phyloP scores from a whole-genome alignment of 2,888 invertebrate genomes.

The Heliconius cydno region DNA sequence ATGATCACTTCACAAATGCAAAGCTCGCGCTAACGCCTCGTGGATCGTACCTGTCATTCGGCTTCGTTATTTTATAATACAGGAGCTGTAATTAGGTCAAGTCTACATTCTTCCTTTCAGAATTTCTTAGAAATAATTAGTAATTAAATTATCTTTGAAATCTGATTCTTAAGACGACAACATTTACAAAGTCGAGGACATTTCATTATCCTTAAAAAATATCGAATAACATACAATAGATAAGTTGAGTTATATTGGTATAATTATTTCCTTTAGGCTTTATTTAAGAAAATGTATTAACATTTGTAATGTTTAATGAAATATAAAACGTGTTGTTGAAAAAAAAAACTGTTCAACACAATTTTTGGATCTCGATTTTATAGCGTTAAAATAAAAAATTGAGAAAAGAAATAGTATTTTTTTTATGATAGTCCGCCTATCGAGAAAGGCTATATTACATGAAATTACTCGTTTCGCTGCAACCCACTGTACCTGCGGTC shows the following conservation, averaged over 20 bases:
- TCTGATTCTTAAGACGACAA: conserved; percentile 1
- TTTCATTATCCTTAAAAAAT: not conserved
- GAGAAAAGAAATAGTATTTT: not conserved
- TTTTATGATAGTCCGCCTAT: not conserved
- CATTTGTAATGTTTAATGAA: not conserved
- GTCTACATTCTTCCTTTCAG: not conserved
- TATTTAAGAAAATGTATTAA: not conserved
- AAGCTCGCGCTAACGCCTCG: too few species aligned
- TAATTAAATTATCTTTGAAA: not conserved
- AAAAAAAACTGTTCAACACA: not conserved
- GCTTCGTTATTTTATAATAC: not conserved
- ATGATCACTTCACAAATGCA: too few species aligned
- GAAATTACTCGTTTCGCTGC: not conserved
- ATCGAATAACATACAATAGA: conserved; percentile 5
- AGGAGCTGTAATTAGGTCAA: not conserved
- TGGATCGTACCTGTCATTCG: too few species aligned
- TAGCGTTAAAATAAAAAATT: too few species aligned
- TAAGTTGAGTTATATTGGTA: not conserved
- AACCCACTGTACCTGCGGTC: not conserved
- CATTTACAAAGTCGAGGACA: not conserved
- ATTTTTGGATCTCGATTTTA: not conserved
- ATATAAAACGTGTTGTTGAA: too few species aligned
- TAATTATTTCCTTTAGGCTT: not conserved
- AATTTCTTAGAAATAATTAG: not conserved
- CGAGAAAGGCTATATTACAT: not conserved